phyloP scores from a whole-genome alignment of 2,113 vertebrate genomes.

The Oncorhynchus masou region DNA sequence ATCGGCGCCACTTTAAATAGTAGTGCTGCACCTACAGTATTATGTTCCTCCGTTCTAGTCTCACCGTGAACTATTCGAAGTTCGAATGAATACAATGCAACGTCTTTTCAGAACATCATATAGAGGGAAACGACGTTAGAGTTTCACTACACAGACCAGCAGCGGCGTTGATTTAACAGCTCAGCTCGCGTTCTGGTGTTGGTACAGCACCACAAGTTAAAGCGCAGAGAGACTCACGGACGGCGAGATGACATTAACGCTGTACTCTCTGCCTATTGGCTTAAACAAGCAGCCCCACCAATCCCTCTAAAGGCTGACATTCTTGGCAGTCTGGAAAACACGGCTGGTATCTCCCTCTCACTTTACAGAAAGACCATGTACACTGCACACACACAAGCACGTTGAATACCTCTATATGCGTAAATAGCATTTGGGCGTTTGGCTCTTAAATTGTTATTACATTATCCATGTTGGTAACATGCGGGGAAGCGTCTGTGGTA shows the following conservation, averaged over 20 bases:
- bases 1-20: no score
- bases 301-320: slow-evolving; percentile 9
- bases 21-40: no score
- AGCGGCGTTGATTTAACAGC: not conserved
- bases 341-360: slow-evolving; percentile 6
- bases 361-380: not conserved
- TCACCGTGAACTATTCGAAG: no score
- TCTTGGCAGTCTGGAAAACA: slow-evolving; percentile 22
- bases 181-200: not conserved
- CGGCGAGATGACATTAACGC: slow-evolving; percentile 58
- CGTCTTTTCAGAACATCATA: not conserved
- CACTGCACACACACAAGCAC: not conserved
- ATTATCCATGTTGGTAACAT: no score
- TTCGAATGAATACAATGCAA: not conserved
- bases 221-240: slow-evolving; percentile 54
- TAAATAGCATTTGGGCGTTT: not conserved
- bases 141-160: no score
- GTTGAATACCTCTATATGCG: no score
- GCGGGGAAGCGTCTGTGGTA: no score
- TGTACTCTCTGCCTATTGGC: slow-evolving; percentile 70
- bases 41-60: no score
- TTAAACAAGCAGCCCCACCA: slow-evolving; percentile 29
- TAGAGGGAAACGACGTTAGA: not conserved
- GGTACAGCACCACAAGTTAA: slow-evolving; percentile 52
- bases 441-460: no score